A percentile compares a stretch with the other conserved stretches of the same genome.
These are phyloP conservation scores for Carduelis carduelis DNA, from an alignment of 2,797 vertebrate species.

Conservation along the genomic window DNA sequence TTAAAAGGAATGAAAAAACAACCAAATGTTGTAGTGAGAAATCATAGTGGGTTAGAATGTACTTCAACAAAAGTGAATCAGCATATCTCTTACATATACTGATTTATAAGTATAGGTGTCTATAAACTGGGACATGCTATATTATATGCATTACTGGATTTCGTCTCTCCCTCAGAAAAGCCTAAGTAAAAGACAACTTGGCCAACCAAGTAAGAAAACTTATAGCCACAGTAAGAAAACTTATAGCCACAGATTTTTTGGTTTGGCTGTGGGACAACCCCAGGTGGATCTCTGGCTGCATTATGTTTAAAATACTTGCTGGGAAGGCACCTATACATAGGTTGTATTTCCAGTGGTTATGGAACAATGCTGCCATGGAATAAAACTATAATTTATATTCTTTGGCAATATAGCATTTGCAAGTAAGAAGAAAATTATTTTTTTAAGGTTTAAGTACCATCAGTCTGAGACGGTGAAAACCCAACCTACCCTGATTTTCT, in stretches of 20 bases:
- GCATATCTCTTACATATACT: background rate
- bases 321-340: background rate
- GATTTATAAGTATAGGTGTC: background rate
- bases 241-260: background rate
- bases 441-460: background rate
- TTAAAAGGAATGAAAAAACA: background rate
- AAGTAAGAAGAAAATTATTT: background rate
- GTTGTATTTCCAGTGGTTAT: background rate
- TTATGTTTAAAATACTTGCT: background rate
- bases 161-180: background rate
- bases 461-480: background rate
- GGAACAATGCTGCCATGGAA: background rate
- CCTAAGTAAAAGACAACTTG: background rate
- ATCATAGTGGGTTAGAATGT: accelerated
- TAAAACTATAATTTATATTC: background rate
- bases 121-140: background rate
- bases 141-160: background rate
- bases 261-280: background rate
- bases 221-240: background rate
- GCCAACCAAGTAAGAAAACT: background rate
- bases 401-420: background rate
- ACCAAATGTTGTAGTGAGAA: background rate
- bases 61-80: background rate
- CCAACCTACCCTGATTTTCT: background rate
- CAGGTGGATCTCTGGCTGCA: background rate